Base-by-base conservation (phyloP, 1,140 invertebrate species). In the Calephelis virginiensis region DNA sequence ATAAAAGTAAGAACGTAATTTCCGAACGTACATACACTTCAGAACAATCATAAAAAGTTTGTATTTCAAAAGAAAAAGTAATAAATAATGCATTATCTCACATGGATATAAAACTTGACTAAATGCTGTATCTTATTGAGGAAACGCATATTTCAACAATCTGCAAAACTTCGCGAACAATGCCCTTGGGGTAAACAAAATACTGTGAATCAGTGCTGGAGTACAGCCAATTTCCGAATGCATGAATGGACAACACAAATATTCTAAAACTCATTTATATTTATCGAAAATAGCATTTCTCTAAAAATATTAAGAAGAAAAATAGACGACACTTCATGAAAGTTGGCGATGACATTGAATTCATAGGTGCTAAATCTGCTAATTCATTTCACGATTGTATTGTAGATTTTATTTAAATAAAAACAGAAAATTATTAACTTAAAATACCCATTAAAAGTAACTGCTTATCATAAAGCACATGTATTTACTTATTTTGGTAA, bases 231-330 rank as follows among this genome's bases (percentile, higher is more conserved):
- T 64, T 63, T 8, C 56, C 56, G 38, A 63, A 69, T 56, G 40
- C 56, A 73, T 75, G 71, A 77, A 77, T 75, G 75, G 66, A 60
- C 59, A 69, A 71, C 68, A 70, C 63, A 73, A 70, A 64, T 69
- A 63, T 66, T 60, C 13, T 53, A 62, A 47, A 62, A 62, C 61
- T 28, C 13, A 40, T 43, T 28, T 46, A 62, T 62, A 47, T 62
- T 45, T 62, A 56, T 1, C 37, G 6, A 9, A 37, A 38, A 37
- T 56, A 11, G 28, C 28, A 17, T 37, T 56, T 56, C 17, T 28
- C 10, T 9, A 6, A 11, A 56, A 56, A 56, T 12, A 56, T 56
- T 56, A 37, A 56, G 14, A 37, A 12, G 14, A 53, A 9, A 17
- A 17, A 10, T 53, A 14, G 17, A 28, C 10, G 50, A 53, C 14